Conservation (phyloP, 2,888 invertebrate genomes). For the Acrocera orbiculus region DNA sequence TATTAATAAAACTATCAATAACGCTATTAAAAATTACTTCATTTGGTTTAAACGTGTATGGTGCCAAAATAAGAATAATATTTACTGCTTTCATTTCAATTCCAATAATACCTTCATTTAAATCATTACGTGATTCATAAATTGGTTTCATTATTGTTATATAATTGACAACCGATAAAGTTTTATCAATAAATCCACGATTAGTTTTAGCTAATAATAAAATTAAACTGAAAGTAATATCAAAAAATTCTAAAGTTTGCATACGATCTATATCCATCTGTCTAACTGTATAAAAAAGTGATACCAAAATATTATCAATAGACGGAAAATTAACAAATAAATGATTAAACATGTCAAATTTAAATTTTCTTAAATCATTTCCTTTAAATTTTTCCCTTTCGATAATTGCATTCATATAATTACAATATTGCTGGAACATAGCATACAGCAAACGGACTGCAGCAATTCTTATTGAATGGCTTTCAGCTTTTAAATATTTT, state of each 20-base stretch:
- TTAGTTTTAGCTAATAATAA: conserved; percentile 25
- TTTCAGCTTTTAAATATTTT: conserved; percentile 13
- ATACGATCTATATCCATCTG: conserved; percentile 9
- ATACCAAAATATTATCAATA: conserved; percentile 22
- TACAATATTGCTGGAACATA: conserved; percentile 31
- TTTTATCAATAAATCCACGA: conserved; percentile 26
- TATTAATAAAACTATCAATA: conserved; percentile 38
- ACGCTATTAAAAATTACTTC: conserved; percentile 37
- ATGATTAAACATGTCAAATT: conserved; percentile 29
- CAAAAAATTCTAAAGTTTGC: conserved; percentile 25
- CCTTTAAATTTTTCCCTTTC: conserved; percentile 21
- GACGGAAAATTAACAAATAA: conserved; percentile 26
- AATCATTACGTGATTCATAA: conserved; percentile 14
- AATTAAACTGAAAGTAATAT: conserved; percentile 24
- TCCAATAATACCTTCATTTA: conserved; percentile 15
- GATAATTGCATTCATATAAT: conserved; percentile 22
- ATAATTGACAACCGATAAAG: conserved; percentile 25
- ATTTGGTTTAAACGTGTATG: conserved; percentile 35
- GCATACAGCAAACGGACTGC: conserved; percentile 23
- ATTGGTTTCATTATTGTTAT: conserved; percentile 25
- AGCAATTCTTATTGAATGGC: conserved; percentile 23
- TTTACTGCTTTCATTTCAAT: conserved; percentile 28
- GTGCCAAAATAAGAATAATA: conserved; percentile 29
- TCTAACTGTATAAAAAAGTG: conserved; percentile 20
- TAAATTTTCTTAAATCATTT: conserved; percentile 24